phyloP scores from a whole-genome alignment of 2,113 vertebrate genomes.

The Callaeas wilsoni region DNA sequence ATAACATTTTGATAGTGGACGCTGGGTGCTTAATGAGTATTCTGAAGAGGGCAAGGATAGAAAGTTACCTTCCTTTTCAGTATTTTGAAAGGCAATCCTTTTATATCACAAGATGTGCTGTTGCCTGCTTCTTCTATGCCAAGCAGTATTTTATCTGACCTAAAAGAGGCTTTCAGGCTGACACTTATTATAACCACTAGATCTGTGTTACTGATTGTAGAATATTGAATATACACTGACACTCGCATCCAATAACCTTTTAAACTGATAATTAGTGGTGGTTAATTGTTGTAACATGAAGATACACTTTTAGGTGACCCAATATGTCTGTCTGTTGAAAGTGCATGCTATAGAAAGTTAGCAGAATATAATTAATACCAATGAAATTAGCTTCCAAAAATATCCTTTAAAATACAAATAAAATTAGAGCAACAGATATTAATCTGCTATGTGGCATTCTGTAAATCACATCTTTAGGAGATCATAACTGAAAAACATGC shows the following conservation, averaged over 20 bases:
- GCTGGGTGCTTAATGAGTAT: constrained; percentile 39
- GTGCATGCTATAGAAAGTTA: constrained; percentile 12
- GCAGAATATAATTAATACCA: constrained; percentile 36
- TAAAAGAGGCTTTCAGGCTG: constrained; percentile 28
- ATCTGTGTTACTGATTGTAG: constrained; percentile 34
- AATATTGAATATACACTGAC: constrained; percentile 44
- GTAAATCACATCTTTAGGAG: constrained; percentile 66
- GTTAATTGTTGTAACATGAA: constrained; percentile 29
- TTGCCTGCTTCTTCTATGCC: not conserved
- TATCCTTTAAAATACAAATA: constrained; percentile 60
- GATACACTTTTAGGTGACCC: not conserved
- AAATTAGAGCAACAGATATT: constrained; percentile 69
- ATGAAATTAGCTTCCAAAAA: constrained; percentile 58
- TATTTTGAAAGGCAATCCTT: constrained; percentile 38
- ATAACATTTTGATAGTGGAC: constrained; percentile 49
- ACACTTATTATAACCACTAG: constrained; percentile 38
- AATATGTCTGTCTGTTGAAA: not conserved
- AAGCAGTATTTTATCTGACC: constrained; percentile 42
- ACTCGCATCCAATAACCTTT: constrained; percentile 26
- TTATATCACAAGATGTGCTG: not conserved
- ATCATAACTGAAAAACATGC: constrained; percentile 59
- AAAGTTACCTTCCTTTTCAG: constrained; percentile 52
- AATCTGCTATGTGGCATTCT: constrained; percentile 50
- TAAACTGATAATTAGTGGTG: constrained; percentile 23
- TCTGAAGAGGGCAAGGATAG: constrained; percentile 29